Evolutionary conservation across 2,113 vertebrate species (phyloP), one percentile per base, ranked within the genome.

Genomic region (Ammodytes dubius): DNA sequence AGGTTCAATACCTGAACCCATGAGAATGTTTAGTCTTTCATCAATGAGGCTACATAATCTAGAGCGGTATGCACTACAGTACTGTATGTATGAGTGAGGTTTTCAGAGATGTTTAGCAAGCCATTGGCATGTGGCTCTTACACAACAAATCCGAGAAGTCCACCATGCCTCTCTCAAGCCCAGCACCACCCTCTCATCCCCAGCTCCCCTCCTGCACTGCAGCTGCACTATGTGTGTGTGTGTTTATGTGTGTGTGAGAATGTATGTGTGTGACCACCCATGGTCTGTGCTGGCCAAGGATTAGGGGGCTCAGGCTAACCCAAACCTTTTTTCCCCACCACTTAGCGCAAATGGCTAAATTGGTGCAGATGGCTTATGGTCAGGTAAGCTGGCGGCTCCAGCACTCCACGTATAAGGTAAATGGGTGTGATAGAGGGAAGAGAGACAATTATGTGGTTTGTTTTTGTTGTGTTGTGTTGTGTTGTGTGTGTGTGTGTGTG

Each of bases 311-410:
- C 89, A 91, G 56, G 66, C 84, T 83, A 92, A 89, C 90, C 81
- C 91, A 90, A 92, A 92, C 88, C 69, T 76, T 90, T 89, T 27
- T 85, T 87, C 84, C 87, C 84, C 63, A 81, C 79, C 86, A 92
- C 90, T 94, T 94, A 94, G 75, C 50, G 42, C 73, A 79, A 92
- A 92, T 84, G 77, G 84, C 84, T 91, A 92, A 92, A 92, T 93
- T 88, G 78, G 81, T 83, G 80, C 87, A 84, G 78, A 92, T 92
- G 87, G 83, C 83, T 91, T 88, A 87, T 74, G 87, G 82, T 89
- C 88, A 88, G 77, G 87, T 90, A 87, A 89, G 56, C 85, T 47
- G 40, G 66, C 19, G 72, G 88, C 85, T 90, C 70, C 77, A 57
- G 74, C 45, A 54, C 70, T 40, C 68, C 54, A 79, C n/a, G 39